Evolutionary conservation across 2,113 vertebrate genomes (phyloP).

Genomic region (Pachyramphus minor): DNA sequence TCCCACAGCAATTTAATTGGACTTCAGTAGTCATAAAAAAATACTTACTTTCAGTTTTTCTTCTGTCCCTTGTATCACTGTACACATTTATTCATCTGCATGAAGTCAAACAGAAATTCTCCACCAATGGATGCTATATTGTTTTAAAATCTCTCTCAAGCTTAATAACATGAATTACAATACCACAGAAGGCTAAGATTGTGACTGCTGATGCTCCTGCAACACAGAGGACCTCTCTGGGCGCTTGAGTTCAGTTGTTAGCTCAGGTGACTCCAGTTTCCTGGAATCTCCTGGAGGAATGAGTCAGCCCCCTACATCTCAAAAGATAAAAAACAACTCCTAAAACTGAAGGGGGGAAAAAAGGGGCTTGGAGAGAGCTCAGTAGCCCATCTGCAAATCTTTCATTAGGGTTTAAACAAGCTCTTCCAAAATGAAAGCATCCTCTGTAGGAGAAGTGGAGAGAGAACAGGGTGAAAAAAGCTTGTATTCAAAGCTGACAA

Average conservation of each 20-base stretch:
- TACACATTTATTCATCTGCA: neutral
- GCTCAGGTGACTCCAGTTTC: neutral
- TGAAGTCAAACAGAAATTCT: neutral
- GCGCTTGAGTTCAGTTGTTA: neutral
- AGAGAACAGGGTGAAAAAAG: neutral
- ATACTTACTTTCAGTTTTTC: neutral
- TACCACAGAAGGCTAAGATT: neutral
- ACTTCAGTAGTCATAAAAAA: neutral
- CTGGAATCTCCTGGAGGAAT: neutral
- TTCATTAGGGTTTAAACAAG: neutral
- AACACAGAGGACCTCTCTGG: neutral
- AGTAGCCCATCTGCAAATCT: neutral
- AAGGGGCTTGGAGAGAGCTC: neutral
- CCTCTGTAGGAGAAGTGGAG: neutral
- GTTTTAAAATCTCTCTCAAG: neutral
- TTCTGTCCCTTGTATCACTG: neutral
- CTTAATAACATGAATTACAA: neutral
- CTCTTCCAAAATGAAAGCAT: neutral
- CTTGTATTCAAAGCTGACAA: neutral
- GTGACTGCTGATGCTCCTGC: fast-evolving
- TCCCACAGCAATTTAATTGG: neutral
- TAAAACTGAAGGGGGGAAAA: neutral
- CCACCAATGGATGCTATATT: neutral
- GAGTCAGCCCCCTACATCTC: neutral
- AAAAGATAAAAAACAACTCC: neutral